phyloP scores from a whole-genome alignment of 2,888 invertebrate genomes.

The Formica aserva region DNA sequence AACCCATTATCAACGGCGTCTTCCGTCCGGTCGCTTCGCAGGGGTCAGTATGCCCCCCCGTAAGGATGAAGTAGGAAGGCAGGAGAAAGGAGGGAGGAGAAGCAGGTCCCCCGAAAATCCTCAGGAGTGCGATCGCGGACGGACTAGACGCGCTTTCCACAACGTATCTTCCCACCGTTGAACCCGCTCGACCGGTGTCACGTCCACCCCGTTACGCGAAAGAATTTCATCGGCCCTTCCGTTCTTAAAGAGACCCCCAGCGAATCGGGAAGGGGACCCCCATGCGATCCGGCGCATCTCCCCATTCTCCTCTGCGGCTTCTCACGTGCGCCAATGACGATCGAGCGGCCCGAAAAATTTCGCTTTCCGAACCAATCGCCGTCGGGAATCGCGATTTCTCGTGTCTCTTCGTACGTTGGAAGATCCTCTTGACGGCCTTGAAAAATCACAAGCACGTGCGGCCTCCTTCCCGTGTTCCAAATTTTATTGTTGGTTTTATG shows the following conservation, averaged over 20 bases:
- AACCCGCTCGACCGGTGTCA: slow-evolving; percentile 72
- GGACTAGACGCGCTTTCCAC: slow-evolving; percentile 67
- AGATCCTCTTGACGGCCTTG: slow-evolving; percentile 64
- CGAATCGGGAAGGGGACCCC: slow-evolving; percentile 69
- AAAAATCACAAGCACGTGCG: slow-evolving; percentile 73
- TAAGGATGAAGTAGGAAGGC: slow-evolving; percentile 47
- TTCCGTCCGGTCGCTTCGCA: slow-evolving; percentile 53
- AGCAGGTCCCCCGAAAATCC: slow-evolving; percentile 65
- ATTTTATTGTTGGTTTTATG: slow-evolving; percentile 59
- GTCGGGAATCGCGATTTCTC: slow-evolving; percentile 9
- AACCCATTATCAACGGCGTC: slow-evolving; percentile 65
- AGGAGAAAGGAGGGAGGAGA: slow-evolving; percentile 47
- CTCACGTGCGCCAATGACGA: slow-evolving; percentile 60
- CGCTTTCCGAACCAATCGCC: slow-evolving; percentile 61
- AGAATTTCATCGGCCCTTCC: slow-evolving; percentile 68
- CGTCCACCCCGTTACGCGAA: slow-evolving; percentile 74
- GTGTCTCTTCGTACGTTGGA: slow-evolving; percentile 60
- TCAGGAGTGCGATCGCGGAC: slow-evolving; percentile 51
- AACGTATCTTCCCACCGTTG: slow-evolving; percentile 85
- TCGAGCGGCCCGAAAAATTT: slow-evolving; percentile 48
- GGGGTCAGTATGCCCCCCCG: slow-evolving; percentile 47
- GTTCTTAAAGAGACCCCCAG: slow-evolving; percentile 69
- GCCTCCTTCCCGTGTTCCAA: slow-evolving; percentile 67
- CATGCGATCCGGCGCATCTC: slow-evolving; percentile 39
- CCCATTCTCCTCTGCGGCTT: slow-evolving; percentile 57